Evolutionary conservation across 2,888 invertebrate species (phyloP).

Genomic region (Druceiella hillmani): DNA sequence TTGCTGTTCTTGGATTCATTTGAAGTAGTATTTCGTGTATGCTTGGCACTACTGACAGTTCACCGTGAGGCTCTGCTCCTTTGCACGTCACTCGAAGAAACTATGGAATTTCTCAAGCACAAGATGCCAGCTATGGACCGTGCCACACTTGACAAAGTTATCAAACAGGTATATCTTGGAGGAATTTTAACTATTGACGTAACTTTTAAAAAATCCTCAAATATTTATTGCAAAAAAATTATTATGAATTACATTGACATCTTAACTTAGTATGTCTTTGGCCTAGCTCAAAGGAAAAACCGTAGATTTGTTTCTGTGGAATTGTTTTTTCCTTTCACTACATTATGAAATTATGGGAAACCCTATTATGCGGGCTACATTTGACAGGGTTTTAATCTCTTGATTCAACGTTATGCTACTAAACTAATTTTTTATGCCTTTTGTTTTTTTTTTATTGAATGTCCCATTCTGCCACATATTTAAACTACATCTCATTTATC

Average conservation of each 20-base stretch:
- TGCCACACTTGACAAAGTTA: slow-evolving; percentile 67
- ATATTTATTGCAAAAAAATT: slow-evolving; percentile 5
- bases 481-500: no score
- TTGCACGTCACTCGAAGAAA: slow-evolving; percentile 88
- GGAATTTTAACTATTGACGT: neutral
- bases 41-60: slow-evolving; percentile 75
- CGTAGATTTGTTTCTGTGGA: no score
- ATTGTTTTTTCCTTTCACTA: no score
- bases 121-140: slow-evolving; percentile 67
- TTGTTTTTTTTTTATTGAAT: no score
- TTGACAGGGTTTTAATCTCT: no score
- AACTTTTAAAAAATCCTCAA: no score
- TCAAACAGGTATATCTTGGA: slow-evolving; percentile 73
- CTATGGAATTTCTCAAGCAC: slow-evolving; percentile 88
- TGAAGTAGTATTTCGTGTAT: slow-evolving; percentile 86
- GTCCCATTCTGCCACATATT: no score
- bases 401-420: no score
- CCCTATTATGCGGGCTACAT: no score
- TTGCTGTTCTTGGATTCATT: slow-evolving; percentile 85
- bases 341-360: no score
- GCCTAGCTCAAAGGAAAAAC: neutral
- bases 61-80: slow-evolving; percentile 79
- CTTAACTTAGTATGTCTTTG: neutral
- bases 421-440: no score
- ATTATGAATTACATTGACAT: slow-evolving; percentile 2